Percentiles rank a stretch among this genome's conserved stretches.
Conservation (phyloP, 2,113 vertebrate genomes). For the Sphyrna mokarran region DNA sequence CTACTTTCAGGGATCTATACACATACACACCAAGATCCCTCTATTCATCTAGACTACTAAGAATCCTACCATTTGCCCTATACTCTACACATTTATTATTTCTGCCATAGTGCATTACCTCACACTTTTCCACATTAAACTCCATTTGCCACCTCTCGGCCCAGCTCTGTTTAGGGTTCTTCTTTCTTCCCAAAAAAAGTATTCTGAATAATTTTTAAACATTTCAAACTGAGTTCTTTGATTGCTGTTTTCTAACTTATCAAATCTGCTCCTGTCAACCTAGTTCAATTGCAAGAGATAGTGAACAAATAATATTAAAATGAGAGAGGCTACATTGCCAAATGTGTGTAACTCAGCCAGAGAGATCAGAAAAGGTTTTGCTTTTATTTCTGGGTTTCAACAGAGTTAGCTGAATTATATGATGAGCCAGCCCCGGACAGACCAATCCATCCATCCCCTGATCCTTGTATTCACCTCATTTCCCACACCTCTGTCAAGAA, state of each 20-base stretch:
- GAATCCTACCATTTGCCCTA: too few species aligned
- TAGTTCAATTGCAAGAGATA: background rate
- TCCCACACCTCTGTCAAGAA: too few species aligned
- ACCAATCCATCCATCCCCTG: background rate
- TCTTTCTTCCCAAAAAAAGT: background rate
- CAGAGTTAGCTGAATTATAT: background rate
- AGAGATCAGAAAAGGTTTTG: background rate
- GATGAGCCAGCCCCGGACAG: background rate
- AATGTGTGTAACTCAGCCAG: background rate
- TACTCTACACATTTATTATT: too few species aligned
- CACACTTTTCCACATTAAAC: too few species aligned
- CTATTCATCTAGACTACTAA: too few species aligned
- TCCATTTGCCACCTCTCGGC: too few species aligned
- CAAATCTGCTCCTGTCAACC: background rate
- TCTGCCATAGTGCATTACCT: too few species aligned
- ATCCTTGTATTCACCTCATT: background rate
- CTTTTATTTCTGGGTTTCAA: background rate
- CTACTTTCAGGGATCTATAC: too few species aligned
- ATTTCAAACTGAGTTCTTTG: background rate
- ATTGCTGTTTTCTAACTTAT: background rate
- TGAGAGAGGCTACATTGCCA: background rate
- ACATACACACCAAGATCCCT: too few species aligned
- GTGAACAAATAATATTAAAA: background rate
- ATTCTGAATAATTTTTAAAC: background rate
- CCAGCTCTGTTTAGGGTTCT: too few species aligned